These are phyloP conservation scores for Lamellibrachia columna DNA, from an alignment of 2,888 invertebrate genomes.

Conservation along the genomic window DNA sequence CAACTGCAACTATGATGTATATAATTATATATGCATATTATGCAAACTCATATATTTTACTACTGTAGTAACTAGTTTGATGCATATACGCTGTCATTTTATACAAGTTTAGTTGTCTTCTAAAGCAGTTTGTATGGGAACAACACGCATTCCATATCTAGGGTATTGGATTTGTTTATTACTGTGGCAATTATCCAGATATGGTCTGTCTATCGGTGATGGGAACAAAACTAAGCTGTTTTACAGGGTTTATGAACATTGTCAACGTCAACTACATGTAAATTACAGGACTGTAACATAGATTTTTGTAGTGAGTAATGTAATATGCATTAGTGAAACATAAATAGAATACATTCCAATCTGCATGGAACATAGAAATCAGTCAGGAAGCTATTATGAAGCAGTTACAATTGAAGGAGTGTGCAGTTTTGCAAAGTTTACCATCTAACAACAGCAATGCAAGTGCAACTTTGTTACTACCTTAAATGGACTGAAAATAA, in stretches of 20 bases:
- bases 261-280: background rate
- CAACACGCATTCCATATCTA: background rate
- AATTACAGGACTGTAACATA: too few species aligned
- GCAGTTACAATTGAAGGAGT: too few species aligned
- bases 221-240: background rate
- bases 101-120: background rate
- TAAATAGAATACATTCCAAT: too few species aligned
- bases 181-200: background rate
- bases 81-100: background rate
- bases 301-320: background rate
- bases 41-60: background rate
- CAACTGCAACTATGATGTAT: background rate
- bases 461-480: background rate
- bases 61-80: background rate
- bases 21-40: background rate
- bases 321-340: too few species aligned
- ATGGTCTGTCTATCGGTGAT: background rate
- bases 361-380: too few species aligned
- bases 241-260: background rate
- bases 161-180: background rate
- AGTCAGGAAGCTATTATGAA: too few species aligned
- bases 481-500: too few species aligned
- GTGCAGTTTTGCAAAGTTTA: background rate
- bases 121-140: background rate
- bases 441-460: background rate